A percentile compares a stretch with the other conserved stretches of the same genome.
These are phyloP conservation scores for Phaethon lepturus DNA, from an alignment of 2,113 vertebrate species.

Conservation along the genomic window DNA sequence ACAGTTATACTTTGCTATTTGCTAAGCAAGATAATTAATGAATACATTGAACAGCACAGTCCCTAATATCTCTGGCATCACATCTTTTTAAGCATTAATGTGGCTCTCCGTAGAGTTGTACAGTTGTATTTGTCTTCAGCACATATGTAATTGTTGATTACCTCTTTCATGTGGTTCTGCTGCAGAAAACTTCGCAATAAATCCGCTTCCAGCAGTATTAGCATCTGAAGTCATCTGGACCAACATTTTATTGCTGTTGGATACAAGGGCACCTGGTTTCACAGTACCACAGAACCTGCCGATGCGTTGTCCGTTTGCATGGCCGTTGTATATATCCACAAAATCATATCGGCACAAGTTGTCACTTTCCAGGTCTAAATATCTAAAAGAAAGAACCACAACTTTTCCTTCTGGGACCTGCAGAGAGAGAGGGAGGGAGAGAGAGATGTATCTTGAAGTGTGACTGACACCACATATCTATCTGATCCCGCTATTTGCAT, in stretches of 20 bases:
- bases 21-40: background rate
- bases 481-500: background rate
- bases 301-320: slow-evolving; percentile 86
- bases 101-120: background rate
- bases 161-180: slow-evolving; percentile 92
- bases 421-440: background rate
- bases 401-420: slow-evolving; percentile 96
- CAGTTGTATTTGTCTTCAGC: background rate
- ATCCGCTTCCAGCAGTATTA: slow-evolving; percentile 95
- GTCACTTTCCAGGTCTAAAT: slow-evolving; percentile 93
- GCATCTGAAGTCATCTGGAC: slow-evolving; percentile 97
- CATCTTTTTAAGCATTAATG: background rate
- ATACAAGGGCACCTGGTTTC: slow-evolving; percentile 91
- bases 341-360: slow-evolving; percentile 94
- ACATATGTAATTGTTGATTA: slow-evolving; percentile 38
- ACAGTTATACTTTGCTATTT: background rate
- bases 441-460: background rate
- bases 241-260: slow-evolving; percentile 94
- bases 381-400: slow-evolving; percentile 92
- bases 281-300: slow-evolving; percentile 95
- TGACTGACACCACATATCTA: background rate
- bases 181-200: slow-evolving; percentile 91
- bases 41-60: background rate
- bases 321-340: slow-evolving; percentile 93
- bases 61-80: background rate